A percentile compares a stretch with the other conserved stretches of the same genome.
Evolutionary conservation across 64 coral and sea anemone species (phyloP).

Genomic region (Montipora capricornis): DNA sequence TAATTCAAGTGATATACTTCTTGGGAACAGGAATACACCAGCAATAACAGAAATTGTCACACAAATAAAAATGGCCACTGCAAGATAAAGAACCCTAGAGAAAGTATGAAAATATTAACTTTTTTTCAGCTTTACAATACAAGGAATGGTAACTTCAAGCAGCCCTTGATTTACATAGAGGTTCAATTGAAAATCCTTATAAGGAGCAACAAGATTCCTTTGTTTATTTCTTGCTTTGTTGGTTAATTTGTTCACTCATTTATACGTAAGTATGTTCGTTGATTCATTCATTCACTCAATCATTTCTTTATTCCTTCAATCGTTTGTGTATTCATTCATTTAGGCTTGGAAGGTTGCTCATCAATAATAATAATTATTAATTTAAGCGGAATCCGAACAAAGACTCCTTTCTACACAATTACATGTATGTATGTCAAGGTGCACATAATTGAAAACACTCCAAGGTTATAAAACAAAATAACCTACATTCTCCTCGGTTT

Average conservation of each 20-base stretch:
- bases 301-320: too few species aligned
- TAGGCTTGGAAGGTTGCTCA: too few species aligned
- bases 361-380: too few species aligned
- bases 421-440: background rate
- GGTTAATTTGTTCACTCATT: too few species aligned
- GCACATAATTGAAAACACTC: background rate
- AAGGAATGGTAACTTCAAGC: background rate
- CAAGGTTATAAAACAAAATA: background rate
- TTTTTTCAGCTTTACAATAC: background rate
- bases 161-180: background rate
- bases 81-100: conserved; percentile 80
- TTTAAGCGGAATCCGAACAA: too few species aligned
- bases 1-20: conserved; percentile 63
- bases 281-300: conserved; percentile 21
- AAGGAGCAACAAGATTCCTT: too few species aligned
- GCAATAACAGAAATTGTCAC: conserved; percentile 25
- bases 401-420: too few species aligned
- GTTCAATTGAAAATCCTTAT: too few species aligned
- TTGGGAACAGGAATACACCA: conserved; percentile 81
- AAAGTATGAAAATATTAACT: background rate
- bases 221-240: too few species aligned
- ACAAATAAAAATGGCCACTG: conserved; percentile 63
- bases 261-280: background rate
- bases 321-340: too few species aligned
- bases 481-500: conserved; percentile 92